Conservation (phyloP, 2,888 invertebrate genomes). For the Megaustenia siamemsis region DNA sequence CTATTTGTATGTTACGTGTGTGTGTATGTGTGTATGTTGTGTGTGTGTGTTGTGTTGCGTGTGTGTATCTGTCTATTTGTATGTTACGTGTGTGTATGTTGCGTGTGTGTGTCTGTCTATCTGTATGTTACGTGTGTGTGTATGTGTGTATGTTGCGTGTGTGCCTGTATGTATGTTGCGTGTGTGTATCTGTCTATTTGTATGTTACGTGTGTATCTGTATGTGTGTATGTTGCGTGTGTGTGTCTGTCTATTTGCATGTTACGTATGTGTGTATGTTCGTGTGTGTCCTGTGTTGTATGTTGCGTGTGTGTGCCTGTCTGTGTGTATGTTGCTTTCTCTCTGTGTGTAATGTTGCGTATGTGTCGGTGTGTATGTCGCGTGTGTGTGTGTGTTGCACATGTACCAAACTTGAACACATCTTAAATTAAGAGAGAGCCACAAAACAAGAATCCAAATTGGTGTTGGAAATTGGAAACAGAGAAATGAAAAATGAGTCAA, state of each 20-base stretch:
- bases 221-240: background rate
- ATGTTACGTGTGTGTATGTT: no score
- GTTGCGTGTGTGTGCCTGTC: background rate
- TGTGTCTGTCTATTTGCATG: background rate
- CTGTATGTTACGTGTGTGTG: no score
- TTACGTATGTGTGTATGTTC: background rate
- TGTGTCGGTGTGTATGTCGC: background rate
- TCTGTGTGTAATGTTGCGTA: background rate
- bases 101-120: background rate
- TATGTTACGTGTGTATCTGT: no score
- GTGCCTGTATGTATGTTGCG: background rate
- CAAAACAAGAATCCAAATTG: no score
- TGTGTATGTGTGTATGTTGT: no score
- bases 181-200: background rate
- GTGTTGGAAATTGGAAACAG: no score
- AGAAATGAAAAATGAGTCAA: no score
- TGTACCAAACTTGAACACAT: no score
- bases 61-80: no score
- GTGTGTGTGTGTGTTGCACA: background rate
- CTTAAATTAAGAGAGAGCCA: no score
- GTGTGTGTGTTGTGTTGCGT: no score
- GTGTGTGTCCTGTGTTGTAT: background rate
- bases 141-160: background rate
- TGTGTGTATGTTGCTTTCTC: background rate
- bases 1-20: no score